phyloP scores from a whole-genome alignment of 2,113 vertebrate genomes.

The Pyrgilauda ruficollis region DNA sequence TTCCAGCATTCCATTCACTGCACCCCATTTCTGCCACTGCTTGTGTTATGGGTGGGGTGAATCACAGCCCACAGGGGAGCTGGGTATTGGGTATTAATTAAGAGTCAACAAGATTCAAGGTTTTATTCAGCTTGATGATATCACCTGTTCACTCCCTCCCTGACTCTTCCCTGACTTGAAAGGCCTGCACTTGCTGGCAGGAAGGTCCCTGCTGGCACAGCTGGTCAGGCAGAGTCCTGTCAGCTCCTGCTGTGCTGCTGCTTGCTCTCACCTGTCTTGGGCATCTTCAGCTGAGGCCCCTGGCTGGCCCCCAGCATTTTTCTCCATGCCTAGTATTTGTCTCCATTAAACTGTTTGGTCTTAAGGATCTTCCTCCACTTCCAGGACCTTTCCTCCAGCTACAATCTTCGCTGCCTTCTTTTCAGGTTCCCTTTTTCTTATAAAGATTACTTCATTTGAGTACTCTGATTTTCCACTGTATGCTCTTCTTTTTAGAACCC shows the following conservation, averaged over 20 bases:
- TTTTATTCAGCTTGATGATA: neutral
- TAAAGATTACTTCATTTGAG: neutral
- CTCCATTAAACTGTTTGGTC: neutral
- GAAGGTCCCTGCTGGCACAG: neutral
- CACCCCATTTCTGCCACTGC: neutral
- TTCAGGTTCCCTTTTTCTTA: neutral
- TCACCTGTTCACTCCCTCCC: rapidly evolving
- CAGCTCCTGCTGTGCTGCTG: neutral
- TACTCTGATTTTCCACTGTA: neutral
- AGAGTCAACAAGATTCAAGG: neutral
- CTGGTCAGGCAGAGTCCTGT: neutral
- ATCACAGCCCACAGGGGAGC: neutral
- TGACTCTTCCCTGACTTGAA: neutral
- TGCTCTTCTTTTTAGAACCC: neutral
- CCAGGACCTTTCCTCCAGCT: neutral
- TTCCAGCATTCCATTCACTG: neutral
- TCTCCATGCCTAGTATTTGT: neutral
- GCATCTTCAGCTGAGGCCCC: neutral
- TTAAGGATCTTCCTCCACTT: neutral
- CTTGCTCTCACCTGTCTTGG: neutral
- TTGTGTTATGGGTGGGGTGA: neutral
- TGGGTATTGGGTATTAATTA: neutral
- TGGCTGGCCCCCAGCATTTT: neutral
- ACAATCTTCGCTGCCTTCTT: neutral
- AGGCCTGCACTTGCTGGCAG: neutral